Evolutionary conservation across 1,140 invertebrate species (phyloP).

Genomic region (Pogonognathellus flavescens): DNA sequence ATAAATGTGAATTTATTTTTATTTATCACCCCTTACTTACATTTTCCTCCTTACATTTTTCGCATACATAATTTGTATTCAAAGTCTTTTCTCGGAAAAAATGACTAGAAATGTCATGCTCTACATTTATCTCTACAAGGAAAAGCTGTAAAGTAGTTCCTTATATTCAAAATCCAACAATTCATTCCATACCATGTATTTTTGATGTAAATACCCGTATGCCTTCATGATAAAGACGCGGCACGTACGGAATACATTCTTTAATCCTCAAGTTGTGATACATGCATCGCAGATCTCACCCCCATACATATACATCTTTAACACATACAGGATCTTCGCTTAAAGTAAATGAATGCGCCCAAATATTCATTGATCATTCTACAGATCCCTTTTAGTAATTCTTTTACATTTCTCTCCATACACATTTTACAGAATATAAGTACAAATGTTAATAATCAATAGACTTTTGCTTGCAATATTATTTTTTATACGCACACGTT

Average conservation of each 20-base stretch:
- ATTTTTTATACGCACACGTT: background rate
- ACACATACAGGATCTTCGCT: too few species aligned
- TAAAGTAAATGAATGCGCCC: background rate
- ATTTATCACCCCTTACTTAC: too few species aligned
- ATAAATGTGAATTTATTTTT: too few species aligned
- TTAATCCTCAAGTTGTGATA: background rate
- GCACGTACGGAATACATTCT: slow-evolving; percentile 25
- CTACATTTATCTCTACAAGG: background rate
- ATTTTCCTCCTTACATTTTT: too few species aligned
- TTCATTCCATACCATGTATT: slow-evolving; percentile 34
- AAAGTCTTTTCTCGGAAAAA: slow-evolving; percentile 7
- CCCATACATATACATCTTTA: too few species aligned
- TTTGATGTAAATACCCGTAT: background rate
- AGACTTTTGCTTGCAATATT: background rate
- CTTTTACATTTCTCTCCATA: background rate
- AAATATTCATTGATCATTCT: background rate
- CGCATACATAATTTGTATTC: slow-evolving; percentile 15
- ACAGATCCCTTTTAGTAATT: background rate
- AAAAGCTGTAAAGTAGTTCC: background rate
- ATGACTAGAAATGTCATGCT: slow-evolving; percentile 4
- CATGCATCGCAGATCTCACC: too few species aligned
- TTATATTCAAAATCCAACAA: slow-evolving; percentile 12
- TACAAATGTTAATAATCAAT: background rate
- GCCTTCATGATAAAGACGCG: background rate
- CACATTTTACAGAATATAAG: background rate